Percentiles rank a stretch among this genome's conserved stretches.
These are phyloP conservation scores for Anoplolepis gracilipes DNA, from an alignment of 1,140 invertebrate species.

Conservation along the genomic window DNA sequence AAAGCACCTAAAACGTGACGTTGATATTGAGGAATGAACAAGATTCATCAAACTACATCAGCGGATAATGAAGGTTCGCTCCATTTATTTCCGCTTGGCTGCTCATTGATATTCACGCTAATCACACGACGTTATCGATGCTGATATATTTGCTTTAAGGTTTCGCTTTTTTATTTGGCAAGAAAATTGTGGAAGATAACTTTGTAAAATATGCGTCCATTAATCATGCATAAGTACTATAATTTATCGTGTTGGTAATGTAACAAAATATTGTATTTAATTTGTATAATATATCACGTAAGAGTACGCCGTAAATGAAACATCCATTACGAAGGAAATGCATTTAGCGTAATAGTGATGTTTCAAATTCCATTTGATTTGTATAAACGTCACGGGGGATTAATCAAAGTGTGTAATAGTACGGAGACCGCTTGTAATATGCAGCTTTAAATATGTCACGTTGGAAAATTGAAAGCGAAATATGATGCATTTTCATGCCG, in stretches of 20 bases:
- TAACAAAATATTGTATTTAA: constrained; percentile 58
- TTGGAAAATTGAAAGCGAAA: constrained; percentile 51
- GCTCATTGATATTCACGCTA: constrained; percentile 61
- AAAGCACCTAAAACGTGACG: constrained; percentile 5
- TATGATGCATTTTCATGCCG: constrained; percentile 39
- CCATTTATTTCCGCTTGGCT: constrained; percentile 49
- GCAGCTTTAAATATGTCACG: constrained; percentile 38
- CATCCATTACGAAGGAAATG: constrained; percentile 60
- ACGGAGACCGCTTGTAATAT: constrained; percentile 49
- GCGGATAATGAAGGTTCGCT: constrained; percentile 61
- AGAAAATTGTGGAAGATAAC: constrained; percentile 33
- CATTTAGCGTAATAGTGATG: constrained; percentile 59
- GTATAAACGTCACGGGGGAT: constrained; percentile 60
- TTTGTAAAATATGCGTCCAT: constrained; percentile 52
- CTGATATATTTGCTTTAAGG: constrained; percentile 62
- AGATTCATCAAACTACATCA: constrained; percentile 67
- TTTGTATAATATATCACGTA: constrained; percentile 61
- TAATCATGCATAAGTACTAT: constrained; percentile 53
- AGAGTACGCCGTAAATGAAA: constrained; percentile 49
- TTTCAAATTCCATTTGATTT: constrained; percentile 61
- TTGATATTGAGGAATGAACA: constrained; percentile 52
- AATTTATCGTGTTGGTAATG: constrained; percentile 53
- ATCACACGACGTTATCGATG: constrained; percentile 64
- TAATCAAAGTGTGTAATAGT: constrained; percentile 61
- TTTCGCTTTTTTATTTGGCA: constrained; percentile 40